Base-by-base conservation (phyloP, 1,140 invertebrate species). In the Drosophila bipectinata region DNA sequence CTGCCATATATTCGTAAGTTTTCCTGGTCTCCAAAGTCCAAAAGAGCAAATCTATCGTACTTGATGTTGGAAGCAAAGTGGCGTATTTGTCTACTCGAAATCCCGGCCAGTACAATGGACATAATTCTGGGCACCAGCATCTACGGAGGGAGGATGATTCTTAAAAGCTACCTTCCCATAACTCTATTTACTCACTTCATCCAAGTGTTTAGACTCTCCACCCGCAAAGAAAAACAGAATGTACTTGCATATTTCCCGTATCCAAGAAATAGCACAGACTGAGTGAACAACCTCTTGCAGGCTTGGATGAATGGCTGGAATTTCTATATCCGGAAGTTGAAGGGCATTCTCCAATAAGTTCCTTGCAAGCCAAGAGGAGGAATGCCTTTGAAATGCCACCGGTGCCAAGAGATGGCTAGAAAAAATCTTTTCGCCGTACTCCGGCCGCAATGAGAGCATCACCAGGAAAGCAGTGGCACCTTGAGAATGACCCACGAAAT, bases 401-500 rank as follows among this genome's bases (percentile, higher is more conserved):
- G 49, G 49, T 5, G 8, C 49, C 8, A 52, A 24, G 4, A 52
- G 49, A 18, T 52, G 49, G 30, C 49, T 52, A 8, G 49, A 32
- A 8, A 15, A 4, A 10, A 52, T 18, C 26, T 51, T 51, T 8
- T 9, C 6, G 30, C 26, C 26, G 28, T 69, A 69, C 0, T 62
- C 58, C 8, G 66, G 66, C 21, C 44, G 44, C 44, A 54, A 15
- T 8, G 58, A 55, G 9, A 59, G 21, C 44, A 69, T 49, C 0
- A 61, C n/a, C 30, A 44, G 54, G 32, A 69, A 62, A 2, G 58
- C 7, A 3, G 51, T 39, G 7, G 24, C 15, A 15, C 66, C 66
- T 30, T 69, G 66, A 7, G 66, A 69, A 18, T 69, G 66, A 5
- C 66, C 66, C 37, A 69, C 24, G 21, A 61, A 69, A 28, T 69